A percentile compares a stretch with the other conserved stretches of the same genome.
These are phyloP conservation scores for Germaria angustata DNA, from an alignment of 2,888 invertebrate genomes.

Conservation along the genomic window DNA sequence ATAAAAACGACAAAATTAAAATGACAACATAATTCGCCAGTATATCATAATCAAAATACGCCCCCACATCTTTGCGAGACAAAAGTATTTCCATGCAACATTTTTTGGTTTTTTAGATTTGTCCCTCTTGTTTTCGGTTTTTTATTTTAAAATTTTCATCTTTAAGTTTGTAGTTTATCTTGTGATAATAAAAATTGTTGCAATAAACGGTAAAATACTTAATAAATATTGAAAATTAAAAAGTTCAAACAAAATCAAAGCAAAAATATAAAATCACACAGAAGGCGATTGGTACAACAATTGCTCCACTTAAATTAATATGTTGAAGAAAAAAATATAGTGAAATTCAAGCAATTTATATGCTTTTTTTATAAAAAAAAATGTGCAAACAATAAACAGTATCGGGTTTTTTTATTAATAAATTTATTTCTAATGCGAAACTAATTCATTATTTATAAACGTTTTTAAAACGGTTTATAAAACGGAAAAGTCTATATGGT, in stretches of 20 bases:
- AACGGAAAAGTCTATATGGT: too few species aligned
- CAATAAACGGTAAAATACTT: slow-evolving; percentile 57
- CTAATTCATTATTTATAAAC: too few species aligned
- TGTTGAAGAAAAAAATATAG: too few species aligned
- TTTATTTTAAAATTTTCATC: not conserved
- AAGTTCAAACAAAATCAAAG: slow-evolving; percentile 15
- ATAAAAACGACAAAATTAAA: slow-evolving; percentile 63
- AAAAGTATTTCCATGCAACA: slow-evolving; percentile 61
- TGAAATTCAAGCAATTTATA: too few species aligned
- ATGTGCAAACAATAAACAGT: too few species aligned
- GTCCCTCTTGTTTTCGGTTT: not conserved
- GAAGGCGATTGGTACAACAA: slow-evolving; percentile 10
- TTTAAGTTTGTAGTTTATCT: not conserved
- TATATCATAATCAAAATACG: slow-evolving; percentile 73
- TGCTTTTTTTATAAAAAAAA: too few species aligned
- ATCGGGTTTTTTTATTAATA: too few species aligned
- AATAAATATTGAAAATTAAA: slow-evolving; percentile 47
- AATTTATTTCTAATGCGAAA: too few species aligned
- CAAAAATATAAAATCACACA: slow-evolving; percentile 19
- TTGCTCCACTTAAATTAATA: too few species aligned
- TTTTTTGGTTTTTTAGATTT: slow-evolving; percentile 23
- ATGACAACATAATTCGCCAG: slow-evolving; percentile 75
- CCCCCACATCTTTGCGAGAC: slow-evolving; percentile 66
- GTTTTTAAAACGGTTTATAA: too few species aligned
- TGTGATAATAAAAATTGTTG: slow-evolving; percentile 51